Conservation (phyloP, 2,888 invertebrate species). For the Plagodis dolabraria region DNA sequence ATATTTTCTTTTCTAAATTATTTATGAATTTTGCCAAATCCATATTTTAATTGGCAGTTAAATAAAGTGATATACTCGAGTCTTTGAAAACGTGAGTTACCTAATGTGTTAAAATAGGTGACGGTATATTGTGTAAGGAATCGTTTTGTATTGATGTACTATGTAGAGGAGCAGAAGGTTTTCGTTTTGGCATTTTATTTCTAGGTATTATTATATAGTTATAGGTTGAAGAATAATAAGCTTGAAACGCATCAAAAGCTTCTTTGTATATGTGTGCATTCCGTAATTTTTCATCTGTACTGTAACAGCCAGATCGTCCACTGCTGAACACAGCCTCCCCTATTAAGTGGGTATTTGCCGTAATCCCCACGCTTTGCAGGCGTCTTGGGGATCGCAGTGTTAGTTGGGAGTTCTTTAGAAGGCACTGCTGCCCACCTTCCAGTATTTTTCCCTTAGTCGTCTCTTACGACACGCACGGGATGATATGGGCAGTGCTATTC, state of each 20-base stretch:
- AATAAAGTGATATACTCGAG: constrained; percentile 22
- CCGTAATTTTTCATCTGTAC: too few relatives aligned
- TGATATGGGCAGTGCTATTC: too few relatives aligned
- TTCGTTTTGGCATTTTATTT: constrained; percentile 31
- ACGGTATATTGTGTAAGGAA: constrained; percentile 26
- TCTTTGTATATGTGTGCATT: too few relatives aligned
- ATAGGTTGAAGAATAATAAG: constrained; percentile 4
- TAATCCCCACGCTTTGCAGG: too few relatives aligned
- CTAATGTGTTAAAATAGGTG: constrained; percentile 33
- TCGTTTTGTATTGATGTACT: constrained; percentile 8
- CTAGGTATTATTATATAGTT: constrained; percentile 13
- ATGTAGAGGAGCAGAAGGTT: constrained; percentile 10
- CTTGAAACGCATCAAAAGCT: constrained; percentile 4
- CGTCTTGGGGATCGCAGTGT: too few relatives aligned
- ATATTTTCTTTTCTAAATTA: not conserved
- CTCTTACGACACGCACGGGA: too few relatives aligned
- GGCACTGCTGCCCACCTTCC: too few relatives aligned
- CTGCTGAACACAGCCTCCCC: too few relatives aligned
- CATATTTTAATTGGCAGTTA: constrained; percentile 28
- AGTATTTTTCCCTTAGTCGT: too few relatives aligned
- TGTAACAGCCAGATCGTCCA: too few relatives aligned
- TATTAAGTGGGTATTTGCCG: too few relatives aligned
- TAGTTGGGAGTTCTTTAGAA: too few relatives aligned
- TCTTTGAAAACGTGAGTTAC: constrained; percentile 35
- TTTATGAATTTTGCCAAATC: not conserved